phyloP scores from a whole-genome alignment of 2,113 vertebrate genomes.

The Paedocypris sp. region DNA sequence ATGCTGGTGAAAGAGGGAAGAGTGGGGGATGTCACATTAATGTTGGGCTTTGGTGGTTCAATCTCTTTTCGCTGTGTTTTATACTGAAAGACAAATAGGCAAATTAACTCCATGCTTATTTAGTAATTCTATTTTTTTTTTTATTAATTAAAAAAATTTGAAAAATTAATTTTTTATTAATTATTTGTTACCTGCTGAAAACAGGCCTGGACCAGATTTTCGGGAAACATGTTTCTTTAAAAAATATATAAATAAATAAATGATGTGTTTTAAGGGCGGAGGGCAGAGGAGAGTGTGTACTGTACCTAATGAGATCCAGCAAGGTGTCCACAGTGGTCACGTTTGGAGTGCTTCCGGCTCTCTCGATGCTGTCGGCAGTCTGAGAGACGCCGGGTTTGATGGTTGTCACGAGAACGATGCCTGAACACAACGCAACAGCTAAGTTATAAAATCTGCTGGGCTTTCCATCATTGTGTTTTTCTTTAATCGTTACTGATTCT shows the following conservation, averaged over 20 bases:
- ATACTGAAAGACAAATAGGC: constrained; percentile 63
- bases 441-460: neutral
- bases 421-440: constrained; percentile 45
- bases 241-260: neutral
- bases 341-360: constrained; percentile 76
- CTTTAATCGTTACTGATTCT: neutral
- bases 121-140: no score
- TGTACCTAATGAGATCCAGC: constrained; percentile 87
- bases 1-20: constrained; percentile 50
- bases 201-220: constrained; percentile 94
- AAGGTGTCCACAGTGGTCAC: constrained; percentile 86
- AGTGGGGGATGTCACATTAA: constrained; percentile 44
- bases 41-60: constrained; percentile 26
- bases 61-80: constrained; percentile 85
- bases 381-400: constrained; percentile 90
- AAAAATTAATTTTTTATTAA: neutral
- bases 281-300: neutral
- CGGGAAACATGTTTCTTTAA: constrained; percentile 92
- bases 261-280: neutral
- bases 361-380: constrained; percentile 69
- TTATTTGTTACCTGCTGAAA: constrained; percentile 84
- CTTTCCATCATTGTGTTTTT: neutral
- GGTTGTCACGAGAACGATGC: constrained; percentile 82
- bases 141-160: neutral
- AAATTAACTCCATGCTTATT: no score